Evolutionary conservation across 1,140 invertebrate genomes (phyloP).

Genomic region (Drosophila mauritiana): DNA sequence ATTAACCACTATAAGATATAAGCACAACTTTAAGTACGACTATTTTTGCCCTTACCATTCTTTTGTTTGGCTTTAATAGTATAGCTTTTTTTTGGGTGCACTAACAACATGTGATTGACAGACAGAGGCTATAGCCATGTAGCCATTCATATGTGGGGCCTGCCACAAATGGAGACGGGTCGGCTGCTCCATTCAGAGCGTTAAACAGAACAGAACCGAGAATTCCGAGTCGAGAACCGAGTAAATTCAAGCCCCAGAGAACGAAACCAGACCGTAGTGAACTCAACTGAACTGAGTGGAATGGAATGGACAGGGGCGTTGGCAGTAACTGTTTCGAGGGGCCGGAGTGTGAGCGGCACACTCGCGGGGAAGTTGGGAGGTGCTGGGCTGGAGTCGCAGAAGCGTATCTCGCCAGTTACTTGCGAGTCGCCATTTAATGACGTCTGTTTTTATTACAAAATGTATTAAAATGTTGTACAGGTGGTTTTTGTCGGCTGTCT

Average conservation of each 20-base stretch:
- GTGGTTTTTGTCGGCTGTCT: slow-evolving; percentile 33
- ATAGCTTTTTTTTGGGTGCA: neutral
- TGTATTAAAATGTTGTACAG: slow-evolving; percentile 64
- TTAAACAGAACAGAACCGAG: slow-evolving; percentile 75
- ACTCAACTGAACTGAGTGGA: slow-evolving; percentile 5
- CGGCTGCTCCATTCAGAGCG: slow-evolving; percentile 61
- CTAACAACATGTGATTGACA: slow-evolving; percentile 24
- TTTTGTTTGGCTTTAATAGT: too few species aligned
- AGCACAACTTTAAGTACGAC: neutral
- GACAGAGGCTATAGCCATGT: slow-evolving; percentile 10
- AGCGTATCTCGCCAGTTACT: slow-evolving; percentile 39
- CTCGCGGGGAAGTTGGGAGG: neutral
- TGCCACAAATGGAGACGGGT: slow-evolving; percentile 66
- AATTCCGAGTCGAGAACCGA: slow-evolving; percentile 10
- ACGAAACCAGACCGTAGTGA: slow-evolving; percentile 9
- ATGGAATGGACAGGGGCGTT: slow-evolving; percentile 42
- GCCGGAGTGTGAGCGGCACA: neutral
- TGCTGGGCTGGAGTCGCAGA: slow-evolving; percentile 6
- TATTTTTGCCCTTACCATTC: too few species aligned
- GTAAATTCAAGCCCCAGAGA: slow-evolving; percentile 14
- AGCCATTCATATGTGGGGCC: slow-evolving; percentile 18
- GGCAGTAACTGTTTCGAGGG: slow-evolving; percentile 44
- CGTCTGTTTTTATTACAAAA: slow-evolving; percentile 61
- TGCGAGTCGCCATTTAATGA: slow-evolving; percentile 46
- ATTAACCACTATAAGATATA: neutral